These are phyloP conservation scores for Cerceris rybyensis DNA, from an alignment of 2,888 invertebrate genomes.

Conservation along the genomic window DNA sequence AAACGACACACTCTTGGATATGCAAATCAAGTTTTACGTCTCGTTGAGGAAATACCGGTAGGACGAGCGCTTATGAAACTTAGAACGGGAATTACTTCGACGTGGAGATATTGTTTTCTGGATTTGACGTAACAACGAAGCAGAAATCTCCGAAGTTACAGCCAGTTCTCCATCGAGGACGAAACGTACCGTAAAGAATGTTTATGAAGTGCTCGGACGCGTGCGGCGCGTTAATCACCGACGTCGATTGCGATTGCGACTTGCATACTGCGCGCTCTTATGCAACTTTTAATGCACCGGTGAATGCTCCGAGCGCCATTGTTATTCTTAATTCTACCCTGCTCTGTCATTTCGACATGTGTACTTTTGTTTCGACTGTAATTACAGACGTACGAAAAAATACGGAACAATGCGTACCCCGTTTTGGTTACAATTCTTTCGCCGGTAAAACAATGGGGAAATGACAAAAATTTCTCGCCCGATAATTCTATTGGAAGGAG, in stretches of 20 bases:
- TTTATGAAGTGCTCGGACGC: slow-evolving; percentile 3
- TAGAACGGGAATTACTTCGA: no score
- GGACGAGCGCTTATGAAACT: no score
- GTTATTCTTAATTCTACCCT: neutral
- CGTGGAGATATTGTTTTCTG: neutral
- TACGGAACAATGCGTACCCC: slow-evolving; percentile 2
- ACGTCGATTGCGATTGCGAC: neutral
- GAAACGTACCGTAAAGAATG: slow-evolving; percentile 19
- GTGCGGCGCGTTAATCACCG: slow-evolving; percentile 3
- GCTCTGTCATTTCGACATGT: neutral
- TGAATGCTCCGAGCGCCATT: neutral
- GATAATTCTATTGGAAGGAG: slow-evolving; percentile 1
- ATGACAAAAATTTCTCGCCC: slow-evolving; percentile 8
- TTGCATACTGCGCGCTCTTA: neutral
- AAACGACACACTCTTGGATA: no score
- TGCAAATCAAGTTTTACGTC: no score
- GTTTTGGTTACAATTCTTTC: neutral
- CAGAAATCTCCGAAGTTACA: slow-evolving; percentile 5
- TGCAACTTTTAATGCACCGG: neutral
- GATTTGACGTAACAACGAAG: neutral
- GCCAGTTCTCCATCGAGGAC: slow-evolving; percentile 10
- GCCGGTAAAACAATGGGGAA: neutral
- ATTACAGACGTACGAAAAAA: slow-evolving; percentile 3
- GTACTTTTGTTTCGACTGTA: neutral
- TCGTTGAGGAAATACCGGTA: no score